Base-by-base conservation (phyloP, 2,113 vertebrate species). In the Spermophilus dauricus region DNA sequence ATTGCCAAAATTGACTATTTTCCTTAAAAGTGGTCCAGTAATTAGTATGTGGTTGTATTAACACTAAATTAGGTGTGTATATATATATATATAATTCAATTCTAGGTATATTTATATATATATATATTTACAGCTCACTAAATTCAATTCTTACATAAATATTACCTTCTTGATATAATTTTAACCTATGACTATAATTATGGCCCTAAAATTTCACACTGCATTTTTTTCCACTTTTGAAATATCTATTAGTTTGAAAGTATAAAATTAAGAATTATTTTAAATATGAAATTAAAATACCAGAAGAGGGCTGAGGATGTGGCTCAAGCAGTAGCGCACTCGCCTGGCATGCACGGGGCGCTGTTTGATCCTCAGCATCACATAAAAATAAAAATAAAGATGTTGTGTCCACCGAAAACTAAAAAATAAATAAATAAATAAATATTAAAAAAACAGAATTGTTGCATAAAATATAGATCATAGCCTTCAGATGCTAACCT, bases 391-490 rank as follows among this genome's bases (percentile, higher is more conserved):
- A 45, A 45, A 45, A 45, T 45, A 45, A 45, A 45, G 45, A 45
- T 9, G 45, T 45, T 9, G 45, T 45, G 45, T 45, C 45, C 45
- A 45, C 45, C 5, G 45, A 45, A 45, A 45, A 45, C 45, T 45
- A 45, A 45, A 1, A 45, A 45, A 45, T 45, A 45, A 45, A 45
- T 45, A 45, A 45, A 45, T 83, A 83, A 3, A 78, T 65, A 58
- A 11, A 90, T 67, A 90, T 90, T 87, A 73, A 88, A 90, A 82
- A 45, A 45, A 45, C 20, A 28, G 32, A 72, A 76, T 48, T 90
- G 37, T 84, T 34, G 56, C 73, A 90, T 18, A 84, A 86, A 90
- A 75, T 81, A 82, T 48, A 56, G 63, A n/a, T 72, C 45, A 63
- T 16, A 51, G 70, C 61, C 56, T 77, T 30, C 14, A 80, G n/a